Conservation (phyloP, 2,888 invertebrate genomes). For the Cataglyphis cursor region DNA sequence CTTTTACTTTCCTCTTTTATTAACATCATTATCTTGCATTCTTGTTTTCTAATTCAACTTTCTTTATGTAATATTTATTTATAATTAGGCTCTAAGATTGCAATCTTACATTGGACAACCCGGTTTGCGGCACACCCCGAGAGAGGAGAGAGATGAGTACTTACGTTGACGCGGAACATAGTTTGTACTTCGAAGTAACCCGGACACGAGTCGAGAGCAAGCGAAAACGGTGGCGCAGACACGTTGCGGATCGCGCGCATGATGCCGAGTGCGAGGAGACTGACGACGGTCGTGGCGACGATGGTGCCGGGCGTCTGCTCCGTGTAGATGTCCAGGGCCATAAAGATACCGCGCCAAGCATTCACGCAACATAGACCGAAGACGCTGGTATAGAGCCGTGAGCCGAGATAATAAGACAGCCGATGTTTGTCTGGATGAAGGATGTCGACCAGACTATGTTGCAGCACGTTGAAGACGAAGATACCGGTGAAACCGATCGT, state of each 20-base stretch:
- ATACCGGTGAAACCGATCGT: conserved; percentile 91
- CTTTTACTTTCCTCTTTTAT: not conserved
- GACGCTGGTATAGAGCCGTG: conserved; percentile 91
- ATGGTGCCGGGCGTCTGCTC: conserved; percentile 88
- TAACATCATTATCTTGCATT: not conserved
- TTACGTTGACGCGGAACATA: conserved; percentile 94
- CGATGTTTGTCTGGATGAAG: conserved; percentile 91
- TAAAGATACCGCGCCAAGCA: conserved; percentile 96
- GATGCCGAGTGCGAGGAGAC: conserved; percentile 90
- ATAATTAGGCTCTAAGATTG: not conserved
- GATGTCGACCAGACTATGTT: conserved; percentile 88
- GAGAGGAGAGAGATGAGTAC: conserved; percentile 83
- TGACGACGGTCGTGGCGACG: conserved; percentile 90
- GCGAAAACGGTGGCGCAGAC: conserved; percentile 93
- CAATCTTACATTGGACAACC: not conserved
- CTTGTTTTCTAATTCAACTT: not conserved
- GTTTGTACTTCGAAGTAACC: conserved; percentile 95
- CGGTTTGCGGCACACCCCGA: not conserved
- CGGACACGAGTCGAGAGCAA: conserved; percentile 91
- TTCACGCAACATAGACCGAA: conserved; percentile 95
- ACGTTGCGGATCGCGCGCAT: conserved; percentile 93
- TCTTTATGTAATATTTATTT: not conserved
- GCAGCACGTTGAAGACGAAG: conserved; percentile 90
- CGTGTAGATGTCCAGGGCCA: conserved; percentile 91
- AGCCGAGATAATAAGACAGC: conserved; percentile 90